Base-by-base conservation (phyloP, 2,797 vertebrate species). In the Labroides dimidiatus region DNA sequence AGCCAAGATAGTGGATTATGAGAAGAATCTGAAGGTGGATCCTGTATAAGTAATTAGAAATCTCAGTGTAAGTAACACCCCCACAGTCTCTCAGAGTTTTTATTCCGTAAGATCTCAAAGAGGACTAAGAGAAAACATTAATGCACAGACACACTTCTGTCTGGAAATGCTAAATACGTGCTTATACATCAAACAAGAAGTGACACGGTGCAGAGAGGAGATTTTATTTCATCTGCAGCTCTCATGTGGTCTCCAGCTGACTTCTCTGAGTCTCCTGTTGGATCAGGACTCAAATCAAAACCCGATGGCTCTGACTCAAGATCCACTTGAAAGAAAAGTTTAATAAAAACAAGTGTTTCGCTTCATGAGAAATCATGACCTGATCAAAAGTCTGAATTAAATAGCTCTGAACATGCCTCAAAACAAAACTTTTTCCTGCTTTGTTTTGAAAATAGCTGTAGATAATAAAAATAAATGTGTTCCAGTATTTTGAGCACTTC, bases 211-310 rank as follows among this genome's bases (percentile, higher is more conserved):
- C 50, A 63, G 27, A 47, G 51, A 59, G 57, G 59, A 50, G 1
- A 50, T 72, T 61, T 55, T 10, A 30, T 50, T 73, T 60, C 51
- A 59, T 73, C 56, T 76, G 48, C 13, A 0, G 23, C 1, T 0
- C 64, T 81, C 48, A 30, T 69, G 64, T 80, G 51, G 39, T 70
- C 70, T 78, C 58, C 70, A 57, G 72, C 54, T 70, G 69, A 78
- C 53, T 62, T 37, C 55, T 58, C n/a, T 47, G 42, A 54, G 36
- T 58, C 57, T 75, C 37, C 37, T 14, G 10, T 39, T 39, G 13
- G 37, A 12, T 39, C 37, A 39, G 30, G 37, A 39, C 37, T 39
- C 37, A 65, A 77, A 79, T 69, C 51, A 64, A 48, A 84, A 69
- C 67, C 63, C 4, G 10, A 27, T 72, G 58, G 48, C 68, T 42